Percentiles rank a stretch among this genome's conserved stretches.
These are phyloP conservation scores for Peromyscus maniculatus DNA, from an alignment of 2,113 vertebrate genomes.

Conservation along the genomic window DNA sequence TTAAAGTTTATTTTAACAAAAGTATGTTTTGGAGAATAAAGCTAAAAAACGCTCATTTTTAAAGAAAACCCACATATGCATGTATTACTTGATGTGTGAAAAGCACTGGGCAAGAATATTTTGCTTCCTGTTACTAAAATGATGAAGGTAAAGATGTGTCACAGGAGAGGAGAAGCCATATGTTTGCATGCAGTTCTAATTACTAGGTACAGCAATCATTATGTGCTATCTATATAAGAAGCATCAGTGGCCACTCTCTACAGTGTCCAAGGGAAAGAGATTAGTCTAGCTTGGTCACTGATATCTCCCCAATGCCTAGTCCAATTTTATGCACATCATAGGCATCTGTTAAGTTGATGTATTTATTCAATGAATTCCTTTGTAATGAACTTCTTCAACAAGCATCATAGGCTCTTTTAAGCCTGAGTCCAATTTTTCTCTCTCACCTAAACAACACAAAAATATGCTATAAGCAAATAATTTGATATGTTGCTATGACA, in stretches of 20 bases:
- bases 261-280: not conserved
- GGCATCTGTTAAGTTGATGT: not conserved
- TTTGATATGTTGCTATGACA: not conserved
- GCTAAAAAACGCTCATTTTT: not conserved
- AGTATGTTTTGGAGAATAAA: not conserved
- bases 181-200: not conserved
- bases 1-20: constrained; percentile 60
- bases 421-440: not conserved
- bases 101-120: not conserved
- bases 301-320: not conserved
- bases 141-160: not conserved
- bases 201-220: not conserved
- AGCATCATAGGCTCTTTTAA: not conserved
- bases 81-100: not conserved
- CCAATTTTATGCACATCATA: not conserved
- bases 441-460: not conserved
- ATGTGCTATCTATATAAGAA: not conserved
- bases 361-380: constrained; percentile 22
- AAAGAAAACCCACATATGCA: not conserved
- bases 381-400: constrained; percentile 1
- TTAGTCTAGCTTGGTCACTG: not conserved
- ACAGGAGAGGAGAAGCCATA: not conserved
- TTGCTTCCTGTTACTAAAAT: not conserved
- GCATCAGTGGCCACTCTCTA: not conserved
- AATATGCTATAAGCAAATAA: not conserved